Evolutionary conservation across 2,888 invertebrate species (phyloP), one percentile per base, ranked within the genome.

Genomic region (Leptinotarsa peninsularis): DNA sequence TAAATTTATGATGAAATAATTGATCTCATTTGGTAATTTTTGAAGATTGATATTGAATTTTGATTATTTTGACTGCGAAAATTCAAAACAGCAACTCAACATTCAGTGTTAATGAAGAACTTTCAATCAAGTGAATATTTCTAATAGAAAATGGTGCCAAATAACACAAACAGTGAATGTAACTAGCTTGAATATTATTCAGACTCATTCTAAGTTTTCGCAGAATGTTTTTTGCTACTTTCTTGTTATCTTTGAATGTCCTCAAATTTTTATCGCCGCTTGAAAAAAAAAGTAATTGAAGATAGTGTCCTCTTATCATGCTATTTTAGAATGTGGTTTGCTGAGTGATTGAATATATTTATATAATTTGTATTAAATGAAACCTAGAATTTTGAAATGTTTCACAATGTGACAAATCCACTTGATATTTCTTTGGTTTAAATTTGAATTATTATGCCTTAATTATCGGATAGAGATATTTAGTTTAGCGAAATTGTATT

Each of bases 171-270:
- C 10, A 43, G 10, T 43, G 43, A 43, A 43, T 43, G 10, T 10
- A 43, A 43, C 10, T 2, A 54, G 7, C 54, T 54, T 54, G 18
- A 54, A 18, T 18, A 54, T 18, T 13, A 18, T 18, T 18, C 18
- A 14, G 2, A n/a, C n/a, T 71, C 3, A 27, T 43, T 10, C 43
- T 43, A 43, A 43, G 10, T 43, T 43, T 43, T 43, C 43, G 10
- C 10, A 60, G 58, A 70, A 66, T 74, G 50, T 49, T 71, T 69
- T 60, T 60, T 74, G 66, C 43, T 67, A 58, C 71, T 71, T 60
- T 75, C 60, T 49, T 52, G 60, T 67, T 52, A 67, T 67, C 50
- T 66, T 4, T 10, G 14, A 63, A 63, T 63, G n/a, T 63, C 5
- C 43, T 63, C n/a, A 17, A 7, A 63, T 43, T 63, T 5, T 63